Conservation (phyloP, 1,140 invertebrate species). For the Riptortus pedestris region DNA sequence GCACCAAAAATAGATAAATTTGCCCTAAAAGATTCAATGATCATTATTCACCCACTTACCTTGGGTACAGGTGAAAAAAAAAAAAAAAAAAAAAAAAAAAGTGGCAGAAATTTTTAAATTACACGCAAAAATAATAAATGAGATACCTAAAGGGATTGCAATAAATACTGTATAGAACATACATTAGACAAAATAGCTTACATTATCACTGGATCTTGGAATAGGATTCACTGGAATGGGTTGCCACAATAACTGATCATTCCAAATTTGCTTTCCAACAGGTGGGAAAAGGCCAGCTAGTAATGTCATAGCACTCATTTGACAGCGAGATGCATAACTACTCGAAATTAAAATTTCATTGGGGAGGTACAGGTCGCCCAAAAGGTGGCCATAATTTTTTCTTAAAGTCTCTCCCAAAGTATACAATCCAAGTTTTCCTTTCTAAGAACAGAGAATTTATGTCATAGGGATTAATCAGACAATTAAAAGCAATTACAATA, state of each 20-base stretch:
- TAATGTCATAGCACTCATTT: conserved; percentile 74
- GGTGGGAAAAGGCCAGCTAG: conserved; percentile 77
- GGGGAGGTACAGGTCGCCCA: conserved; percentile 48
- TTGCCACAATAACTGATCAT: conserved; percentile 65
- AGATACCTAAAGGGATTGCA: too few relatives aligned
- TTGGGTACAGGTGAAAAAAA: too few relatives aligned
- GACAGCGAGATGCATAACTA: conserved; percentile 67
- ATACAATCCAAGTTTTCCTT: conserved; percentile 65
- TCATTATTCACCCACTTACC: too few relatives aligned
- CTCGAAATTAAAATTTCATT: conserved; percentile 59
- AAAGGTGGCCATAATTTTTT: conserved; percentile 53
- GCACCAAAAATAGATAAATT: too few relatives aligned
- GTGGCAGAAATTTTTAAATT: too few relatives aligned
- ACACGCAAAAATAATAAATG: too few relatives aligned
- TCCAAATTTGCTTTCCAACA: conserved; percentile 54
- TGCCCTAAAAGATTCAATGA: too few relatives aligned
- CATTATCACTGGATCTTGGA: conserved; percentile 55
- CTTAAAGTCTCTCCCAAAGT: conserved; percentile 62
- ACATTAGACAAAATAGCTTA: too few relatives aligned
- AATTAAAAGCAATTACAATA: neutral
- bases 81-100: too few relatives aligned
- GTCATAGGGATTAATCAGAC: neutral
- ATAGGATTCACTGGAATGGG: conserved; percentile 75
- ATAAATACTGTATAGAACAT: too few relatives aligned
- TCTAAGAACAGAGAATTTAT: conserved; percentile 42